Base-by-base conservation (phyloP, 2,888 invertebrate species). In the Drosophila anomalipes region DNA sequence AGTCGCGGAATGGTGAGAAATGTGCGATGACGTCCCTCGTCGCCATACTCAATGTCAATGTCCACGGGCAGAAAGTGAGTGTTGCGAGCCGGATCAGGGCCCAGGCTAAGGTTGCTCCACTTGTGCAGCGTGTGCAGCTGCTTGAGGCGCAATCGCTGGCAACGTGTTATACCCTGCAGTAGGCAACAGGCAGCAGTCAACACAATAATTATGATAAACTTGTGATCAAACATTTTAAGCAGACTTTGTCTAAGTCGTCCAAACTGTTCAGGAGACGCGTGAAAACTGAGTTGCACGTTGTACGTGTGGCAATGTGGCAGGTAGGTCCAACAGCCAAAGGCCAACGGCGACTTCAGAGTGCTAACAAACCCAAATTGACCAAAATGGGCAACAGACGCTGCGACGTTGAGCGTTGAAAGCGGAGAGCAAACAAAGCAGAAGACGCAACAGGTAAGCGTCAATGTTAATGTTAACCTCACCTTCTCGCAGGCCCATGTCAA, bases 1-100 rank as follows among this genome's bases (percentile, higher is more conserved):
- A 97, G 95, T 5, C 97, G 94, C 0, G 97, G 97, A 64, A 96
- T 94, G 0, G 97, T 95, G 0, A 97, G 94, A 90, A 97, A 97
- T 1, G 96, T 94, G 30, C 95, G 94, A 49, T 95, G 95, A 3
- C 91, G 91, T 14, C 89, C 89, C 81, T 84, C 76, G 79, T 93
- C 92, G 51, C 89, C 91, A 59, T 92, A 92, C 65, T 92, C 92
- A 35, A 92, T 83, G 60, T 91, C 93, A 26, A 93, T 80, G 74
- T 92, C 92, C 37, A 92, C 96, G 0, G 96, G 96, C 41, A 96
- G 94, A 0, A 90, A 86, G 16, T 74, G 74, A 72, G 94, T 94
- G 44, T 95, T 96, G 0, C 94, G 94, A 22, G 95, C 94, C 82
- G 94, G 96, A 1, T 76, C 80, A 1, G 95, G 96, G 28, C 93